These are phyloP conservation scores for Drosophila bunnanda DNA, from an alignment of 2,888 invertebrate species.

Conservation along the genomic window DNA sequence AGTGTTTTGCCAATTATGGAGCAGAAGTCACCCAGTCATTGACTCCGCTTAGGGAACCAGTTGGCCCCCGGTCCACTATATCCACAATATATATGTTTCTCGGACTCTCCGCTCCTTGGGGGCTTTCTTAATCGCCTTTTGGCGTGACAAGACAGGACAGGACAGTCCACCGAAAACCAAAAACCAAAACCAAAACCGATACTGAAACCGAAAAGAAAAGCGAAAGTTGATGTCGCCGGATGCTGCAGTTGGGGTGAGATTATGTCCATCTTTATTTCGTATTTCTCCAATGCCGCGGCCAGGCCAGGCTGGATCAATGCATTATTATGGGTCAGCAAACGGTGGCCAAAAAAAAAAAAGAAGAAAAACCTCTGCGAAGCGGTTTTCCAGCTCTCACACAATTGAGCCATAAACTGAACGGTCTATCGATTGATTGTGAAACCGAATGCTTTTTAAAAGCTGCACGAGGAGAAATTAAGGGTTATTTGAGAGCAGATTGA, in stretches of 20 bases:
- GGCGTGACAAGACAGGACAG: slow-evolving; percentile 48
- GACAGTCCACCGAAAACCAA: slow-evolving; percentile 38
- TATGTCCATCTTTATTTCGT: slow-evolving; percentile 45
- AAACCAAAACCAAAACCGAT: not conserved
- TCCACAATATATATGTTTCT: slow-evolving; percentile 8
- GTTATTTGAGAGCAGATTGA: not conserved
- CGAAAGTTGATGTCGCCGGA: slow-evolving; percentile 70
- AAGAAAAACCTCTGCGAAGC: slow-evolving; percentile 34
- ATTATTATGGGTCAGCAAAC: slow-evolving; percentile 53
- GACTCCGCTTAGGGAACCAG: slow-evolving; percentile 51
- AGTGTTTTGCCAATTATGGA: slow-evolving; percentile 55
- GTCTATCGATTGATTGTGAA: slow-evolving; percentile 52
- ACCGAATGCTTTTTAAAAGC: slow-evolving; percentile 11
- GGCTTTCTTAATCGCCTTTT: slow-evolving; percentile 63
- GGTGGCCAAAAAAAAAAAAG: slow-evolving; percentile 47
- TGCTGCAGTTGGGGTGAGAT: slow-evolving; percentile 50
- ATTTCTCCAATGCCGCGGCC: slow-evolving; percentile 9
- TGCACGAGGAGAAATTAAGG: not conserved
- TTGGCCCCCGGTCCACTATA: slow-evolving; percentile 16
- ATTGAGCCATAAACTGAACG: slow-evolving; percentile 52
- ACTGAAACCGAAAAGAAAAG: slow-evolving; percentile 50
- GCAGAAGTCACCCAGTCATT: slow-evolving; percentile 64
- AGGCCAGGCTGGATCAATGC: slow-evolving; percentile 38
- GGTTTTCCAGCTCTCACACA: slow-evolving; percentile 49
- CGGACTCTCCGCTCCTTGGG: slow-evolving; percentile 13